Base-by-base conservation (phyloP, 2,113 vertebrate species). In the Scomber japonicus region DNA sequence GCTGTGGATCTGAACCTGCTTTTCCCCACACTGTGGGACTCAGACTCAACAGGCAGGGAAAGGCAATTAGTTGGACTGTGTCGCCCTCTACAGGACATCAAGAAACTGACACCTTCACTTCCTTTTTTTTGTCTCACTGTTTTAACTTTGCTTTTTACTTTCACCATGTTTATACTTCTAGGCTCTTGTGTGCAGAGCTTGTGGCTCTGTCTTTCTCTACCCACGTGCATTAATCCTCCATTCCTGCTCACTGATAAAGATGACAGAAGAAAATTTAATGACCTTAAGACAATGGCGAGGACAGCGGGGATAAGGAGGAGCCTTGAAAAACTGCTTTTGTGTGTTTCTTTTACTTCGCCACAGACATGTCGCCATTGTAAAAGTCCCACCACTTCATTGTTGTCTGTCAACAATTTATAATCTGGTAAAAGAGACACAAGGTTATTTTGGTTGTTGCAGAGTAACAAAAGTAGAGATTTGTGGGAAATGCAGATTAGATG, bases 81-180 rank as follows among this genome's bases (percentile, higher is more conserved):
- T 60, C 67, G 85, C 91, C 92, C 90, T 79, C 94, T 90, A 59
- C 65, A 83, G 94, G 90, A 88, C 77, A 56, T 10, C 14, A 16
- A 75, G 56, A 80, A 69, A 85, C 80, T 85, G 75, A 82, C 87
- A 86, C 73, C 63, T 59, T 73, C 60, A 66, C 80, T 70, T 78
- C 59, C 69, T 49, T 19, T 17, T 21, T 30, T 62, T 9, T 82
- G 53, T 66, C 21, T 61, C 35, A 10, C 31, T 40, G 19, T 85
- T 55, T 72, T 68, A 57, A 56, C 19, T 78, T 89, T 57, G 31
- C 45, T n/a, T 61, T 50, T 54, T 16, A 50, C 54, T 40, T 31
- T 69, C 4, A 78, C 59, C 44, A 53, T 75, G 17, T 75, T 63
- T 66, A 48, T 75, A 53, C 54, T 73, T 27, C 68, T 60, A n/a